Evolutionary conservation across 2,113 vertebrate genomes (phyloP).

Genomic region (Lota lota): DNA sequence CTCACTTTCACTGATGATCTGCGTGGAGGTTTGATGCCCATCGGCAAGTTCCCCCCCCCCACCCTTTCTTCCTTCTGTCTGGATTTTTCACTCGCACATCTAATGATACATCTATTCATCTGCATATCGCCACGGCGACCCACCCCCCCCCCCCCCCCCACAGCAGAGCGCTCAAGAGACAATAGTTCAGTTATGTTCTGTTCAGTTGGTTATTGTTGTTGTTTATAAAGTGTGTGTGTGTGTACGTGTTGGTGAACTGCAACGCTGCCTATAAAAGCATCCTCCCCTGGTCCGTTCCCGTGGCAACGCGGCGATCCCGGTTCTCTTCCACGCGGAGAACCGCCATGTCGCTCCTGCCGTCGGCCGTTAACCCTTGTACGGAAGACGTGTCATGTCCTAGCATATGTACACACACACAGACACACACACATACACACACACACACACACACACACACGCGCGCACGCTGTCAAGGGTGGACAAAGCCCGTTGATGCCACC

Average conservation of each 20-base stretch:
- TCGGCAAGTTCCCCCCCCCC: slow-evolving; percentile 35
- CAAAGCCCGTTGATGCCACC: too few species aligned
- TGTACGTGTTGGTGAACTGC: background rate
- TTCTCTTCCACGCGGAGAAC: slow-evolving; percentile 33
- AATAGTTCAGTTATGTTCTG: too few species aligned
- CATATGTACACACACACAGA: background rate
- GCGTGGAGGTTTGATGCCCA: slow-evolving; percentile 29
- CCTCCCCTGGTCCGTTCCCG: too few species aligned
- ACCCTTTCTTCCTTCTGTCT: background rate
- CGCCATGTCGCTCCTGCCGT: slow-evolving; percentile 21
- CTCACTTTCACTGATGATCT: slow-evolving; percentile 17
- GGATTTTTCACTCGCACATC: too few species aligned
- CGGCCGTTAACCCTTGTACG: background rate
- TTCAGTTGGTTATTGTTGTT: too few species aligned
- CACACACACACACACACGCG: background rate
- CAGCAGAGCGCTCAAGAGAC: too few species aligned
- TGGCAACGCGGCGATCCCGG: slow-evolving; percentile 12
- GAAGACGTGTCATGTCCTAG: background rate
- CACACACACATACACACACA: slow-evolving; percentile 1
- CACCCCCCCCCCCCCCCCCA: too few species aligned
- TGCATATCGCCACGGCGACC: too few species aligned
- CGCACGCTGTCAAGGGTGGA: too few species aligned
- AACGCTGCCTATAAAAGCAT: too few species aligned
- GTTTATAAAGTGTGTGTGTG: slow-evolving; percentile 3
- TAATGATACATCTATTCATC: too few species aligned